Evolutionary conservation across 1,140 invertebrate genomes (phyloP).

Genomic region (Hylaeus volcanicus): DNA sequence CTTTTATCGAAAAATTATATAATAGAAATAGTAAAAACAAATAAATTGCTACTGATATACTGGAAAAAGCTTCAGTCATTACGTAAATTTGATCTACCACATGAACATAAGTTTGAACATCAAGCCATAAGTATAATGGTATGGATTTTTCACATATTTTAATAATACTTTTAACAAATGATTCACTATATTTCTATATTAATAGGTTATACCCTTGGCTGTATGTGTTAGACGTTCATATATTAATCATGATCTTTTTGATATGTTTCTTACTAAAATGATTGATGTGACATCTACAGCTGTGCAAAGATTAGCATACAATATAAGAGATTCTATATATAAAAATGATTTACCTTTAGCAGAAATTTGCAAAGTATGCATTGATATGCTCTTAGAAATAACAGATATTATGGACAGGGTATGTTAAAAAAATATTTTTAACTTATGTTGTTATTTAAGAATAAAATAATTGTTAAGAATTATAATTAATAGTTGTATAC

Average conservation of each 20-base stretch:
- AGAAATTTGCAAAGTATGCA: constrained; percentile 76
- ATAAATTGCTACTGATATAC: constrained; percentile 73
- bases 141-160: constrained; percentile 43
- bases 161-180: constrained; percentile 31
- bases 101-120: constrained; percentile 76
- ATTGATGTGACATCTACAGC: constrained; percentile 83
- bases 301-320: constrained; percentile 83
- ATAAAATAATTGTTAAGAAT: constrained; percentile 70
- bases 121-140: constrained; percentile 82
- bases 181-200: constrained; percentile 75
- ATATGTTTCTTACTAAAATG: constrained; percentile 84
- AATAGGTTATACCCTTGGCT: constrained; percentile 84
- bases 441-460: constrained; percentile 2
- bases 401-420: constrained; percentile 84
- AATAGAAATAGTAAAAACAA: constrained; percentile 70
- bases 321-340: constrained; percentile 80
- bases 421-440: constrained; percentile 67
- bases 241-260: constrained; percentile 80
- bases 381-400: constrained; percentile 81
- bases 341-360: constrained; percentile 73
- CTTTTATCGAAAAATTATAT: constrained; percentile 74
- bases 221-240: constrained; percentile 72
- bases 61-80: constrained; percentile 73
- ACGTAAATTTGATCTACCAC: constrained; percentile 58
- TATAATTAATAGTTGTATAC: constrained; percentile 70